These are phyloP conservation scores for Scortum barcoo DNA, from an alignment of 2,113 vertebrate genomes.

Conservation along the genomic window DNA sequence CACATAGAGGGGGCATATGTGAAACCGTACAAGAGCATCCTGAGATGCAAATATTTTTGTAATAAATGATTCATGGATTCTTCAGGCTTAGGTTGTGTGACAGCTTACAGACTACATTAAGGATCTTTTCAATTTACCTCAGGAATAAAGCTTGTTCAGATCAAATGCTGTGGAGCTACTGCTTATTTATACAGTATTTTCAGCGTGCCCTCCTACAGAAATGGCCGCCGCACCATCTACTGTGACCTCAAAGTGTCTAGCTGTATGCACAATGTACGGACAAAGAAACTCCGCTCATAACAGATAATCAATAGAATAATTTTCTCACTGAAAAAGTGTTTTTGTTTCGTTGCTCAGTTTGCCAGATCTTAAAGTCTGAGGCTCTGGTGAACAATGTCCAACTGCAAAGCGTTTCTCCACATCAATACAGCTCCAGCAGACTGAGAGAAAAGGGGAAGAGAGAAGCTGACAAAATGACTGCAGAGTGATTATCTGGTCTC, in stretches of 20 bases:
- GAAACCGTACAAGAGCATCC: background rate
- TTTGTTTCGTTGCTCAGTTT: constrained; percentile 21
- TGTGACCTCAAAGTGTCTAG: background rate
- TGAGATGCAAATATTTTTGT: constrained; percentile 11
- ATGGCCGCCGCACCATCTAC: constrained; percentile 5
- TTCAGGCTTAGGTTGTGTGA: background rate
- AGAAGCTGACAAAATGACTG: constrained; percentile 70
- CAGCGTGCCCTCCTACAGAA: constrained; percentile 1
- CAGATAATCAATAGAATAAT: constrained; percentile 51
- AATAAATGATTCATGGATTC: constrained; percentile 10
- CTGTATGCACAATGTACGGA: constrained; percentile 13
- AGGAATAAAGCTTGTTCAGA: background rate
- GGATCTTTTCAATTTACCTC: background rate
- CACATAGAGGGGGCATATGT: background rate
- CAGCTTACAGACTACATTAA: background rate
- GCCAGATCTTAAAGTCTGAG: constrained; percentile 17
- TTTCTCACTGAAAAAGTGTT: constrained; percentile 23
- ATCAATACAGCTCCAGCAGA: constrained; percentile 62
- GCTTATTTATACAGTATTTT: constrained; percentile 24
- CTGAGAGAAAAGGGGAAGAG: constrained; percentile 6
- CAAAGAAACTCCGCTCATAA: background rate
- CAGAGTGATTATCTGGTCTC: constrained; percentile 76
- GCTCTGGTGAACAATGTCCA: constrained; percentile 38
- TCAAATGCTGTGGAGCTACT: background rate
- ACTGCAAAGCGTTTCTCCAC: constrained; percentile 49